These are phyloP conservation scores for Indri indri DNA, from an alignment of 2,113 vertebrate genomes.

Conservation along the genomic window DNA sequence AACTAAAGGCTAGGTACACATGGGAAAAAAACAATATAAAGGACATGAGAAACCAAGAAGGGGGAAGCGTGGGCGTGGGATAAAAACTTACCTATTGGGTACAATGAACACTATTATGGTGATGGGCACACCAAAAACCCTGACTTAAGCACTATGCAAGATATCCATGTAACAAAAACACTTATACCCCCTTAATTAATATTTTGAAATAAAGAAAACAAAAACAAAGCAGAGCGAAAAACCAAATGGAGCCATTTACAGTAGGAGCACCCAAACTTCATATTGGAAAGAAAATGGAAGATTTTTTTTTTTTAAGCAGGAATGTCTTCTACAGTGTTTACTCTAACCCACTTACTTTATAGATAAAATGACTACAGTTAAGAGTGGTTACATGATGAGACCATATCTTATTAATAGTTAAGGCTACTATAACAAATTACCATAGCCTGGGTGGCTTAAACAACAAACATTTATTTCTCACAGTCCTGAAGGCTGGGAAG, in stretches of 20 bases:
- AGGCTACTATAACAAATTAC: background rate
- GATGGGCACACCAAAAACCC: too few species aligned
- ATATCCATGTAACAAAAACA: too few species aligned
- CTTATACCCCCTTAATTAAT: too few species aligned
- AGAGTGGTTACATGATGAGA: background rate
- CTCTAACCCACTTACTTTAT: background rate
- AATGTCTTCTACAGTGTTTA: background rate
- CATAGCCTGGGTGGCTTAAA: background rate
- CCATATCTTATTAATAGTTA: background rate
- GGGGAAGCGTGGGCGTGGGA: too few species aligned
- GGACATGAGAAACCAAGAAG: too few species aligned
- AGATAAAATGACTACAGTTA: background rate
- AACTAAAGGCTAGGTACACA: too few species aligned
- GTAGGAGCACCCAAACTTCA: background rate
- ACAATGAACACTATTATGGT: too few species aligned
- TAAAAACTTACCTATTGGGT: too few species aligned
- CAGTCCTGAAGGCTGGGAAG: background rate
- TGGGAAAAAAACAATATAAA: too few species aligned
- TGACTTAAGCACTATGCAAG: too few species aligned
- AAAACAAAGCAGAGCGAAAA: background rate
- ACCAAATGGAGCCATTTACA: background rate
- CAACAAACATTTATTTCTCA: background rate
- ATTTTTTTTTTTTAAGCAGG: background rate
- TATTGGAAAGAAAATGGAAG: background rate
- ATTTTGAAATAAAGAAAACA: too few species aligned